phyloP scores from a whole-genome alignment of 2,888 invertebrate genomes.

The Ectemnius continuus region DNA sequence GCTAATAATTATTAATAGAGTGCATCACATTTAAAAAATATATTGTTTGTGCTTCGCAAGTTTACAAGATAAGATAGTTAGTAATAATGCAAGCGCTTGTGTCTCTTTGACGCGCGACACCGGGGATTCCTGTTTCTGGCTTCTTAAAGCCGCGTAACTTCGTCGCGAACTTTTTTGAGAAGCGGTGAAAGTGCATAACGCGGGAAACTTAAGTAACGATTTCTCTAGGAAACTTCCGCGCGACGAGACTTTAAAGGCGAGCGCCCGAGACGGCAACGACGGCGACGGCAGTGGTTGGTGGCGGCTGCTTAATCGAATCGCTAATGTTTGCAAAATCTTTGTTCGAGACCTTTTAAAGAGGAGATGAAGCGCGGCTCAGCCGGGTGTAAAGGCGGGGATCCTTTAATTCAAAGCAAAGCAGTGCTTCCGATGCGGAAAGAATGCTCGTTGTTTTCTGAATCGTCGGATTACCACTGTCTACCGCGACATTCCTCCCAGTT shows the following conservation, averaged over 20 bases:
- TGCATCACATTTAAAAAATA: neutral
- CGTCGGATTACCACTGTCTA: too few species aligned
- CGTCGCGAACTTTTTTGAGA: slow-evolving; percentile 50
- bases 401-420: slow-evolving; percentile 33
- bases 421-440: slow-evolving; percentile 5
- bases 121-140: slow-evolving; percentile 16
- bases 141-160: slow-evolving; percentile 22
- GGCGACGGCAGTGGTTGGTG: too few species aligned
- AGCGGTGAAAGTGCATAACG: slow-evolving; percentile 62
- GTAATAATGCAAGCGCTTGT: slow-evolving; percentile 9
- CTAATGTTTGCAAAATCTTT: slow-evolving; percentile 66
- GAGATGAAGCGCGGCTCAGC: slow-evolving; percentile 33
- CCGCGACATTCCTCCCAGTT: too few species aligned
- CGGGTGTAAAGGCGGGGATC: slow-evolving; percentile 36
- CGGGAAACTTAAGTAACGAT: slow-evolving; percentile 65
- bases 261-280: slow-evolving; percentile 49
- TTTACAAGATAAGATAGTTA: neutral
- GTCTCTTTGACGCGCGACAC: slow-evolving; percentile 19
- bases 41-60: neutral
- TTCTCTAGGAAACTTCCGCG: slow-evolving; percentile 61
- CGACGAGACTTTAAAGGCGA: slow-evolving; percentile 65
- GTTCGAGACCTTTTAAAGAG: slow-evolving; percentile 57
- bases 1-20: neutral
- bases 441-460: slow-evolving; percentile 10
- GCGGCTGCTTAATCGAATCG: slow-evolving; percentile 56